These are phyloP conservation scores for Linnaemya vulpina DNA, from an alignment of 2,888 invertebrate genomes.

Conservation along the genomic window DNA sequence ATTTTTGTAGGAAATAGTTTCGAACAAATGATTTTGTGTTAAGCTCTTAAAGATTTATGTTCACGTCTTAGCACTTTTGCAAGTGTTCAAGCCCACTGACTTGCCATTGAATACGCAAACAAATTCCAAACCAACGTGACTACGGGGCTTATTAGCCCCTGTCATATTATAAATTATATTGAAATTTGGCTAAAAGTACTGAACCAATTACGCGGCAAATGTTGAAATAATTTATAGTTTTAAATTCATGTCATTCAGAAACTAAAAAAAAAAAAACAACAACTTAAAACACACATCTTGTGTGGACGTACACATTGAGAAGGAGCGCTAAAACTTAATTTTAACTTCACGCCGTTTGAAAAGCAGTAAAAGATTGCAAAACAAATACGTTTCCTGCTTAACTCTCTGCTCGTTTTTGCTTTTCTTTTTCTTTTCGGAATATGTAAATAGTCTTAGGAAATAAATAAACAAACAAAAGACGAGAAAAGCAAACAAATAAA, in stretches of 20 bases:
- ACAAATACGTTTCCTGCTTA: slow-evolving; percentile 30
- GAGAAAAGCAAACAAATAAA: slow-evolving; percentile 10
- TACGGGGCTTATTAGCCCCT: not conserved
- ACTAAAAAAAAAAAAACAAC: no score
- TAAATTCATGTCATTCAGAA: slow-evolving; percentile 1
- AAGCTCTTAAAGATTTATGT: no score
- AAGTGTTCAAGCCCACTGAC: not conserved
- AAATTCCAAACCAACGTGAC: not conserved
- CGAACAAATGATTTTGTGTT: no score
- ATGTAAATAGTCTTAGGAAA: not conserved
- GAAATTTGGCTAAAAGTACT: not conserved
- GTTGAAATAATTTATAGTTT: not conserved
- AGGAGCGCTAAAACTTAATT: not conserved
- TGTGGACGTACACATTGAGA: no score
- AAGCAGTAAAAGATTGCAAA: slow-evolving; percentile 15
- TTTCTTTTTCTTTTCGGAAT: slow-evolving; percentile 20
- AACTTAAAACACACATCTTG: no score
- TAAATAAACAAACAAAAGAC: not conserved
- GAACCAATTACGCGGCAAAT: no score
- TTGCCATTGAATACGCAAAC: not conserved
- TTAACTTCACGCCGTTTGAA: slow-evolving; percentile 14
- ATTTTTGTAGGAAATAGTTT: no score
- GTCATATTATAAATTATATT: not conserved
- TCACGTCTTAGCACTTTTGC: no score
- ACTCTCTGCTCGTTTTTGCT: not conserved